Evolutionary conservation across 2,888 invertebrate genomes (phyloP).

Genomic region (Monopis laevigella): DNA sequence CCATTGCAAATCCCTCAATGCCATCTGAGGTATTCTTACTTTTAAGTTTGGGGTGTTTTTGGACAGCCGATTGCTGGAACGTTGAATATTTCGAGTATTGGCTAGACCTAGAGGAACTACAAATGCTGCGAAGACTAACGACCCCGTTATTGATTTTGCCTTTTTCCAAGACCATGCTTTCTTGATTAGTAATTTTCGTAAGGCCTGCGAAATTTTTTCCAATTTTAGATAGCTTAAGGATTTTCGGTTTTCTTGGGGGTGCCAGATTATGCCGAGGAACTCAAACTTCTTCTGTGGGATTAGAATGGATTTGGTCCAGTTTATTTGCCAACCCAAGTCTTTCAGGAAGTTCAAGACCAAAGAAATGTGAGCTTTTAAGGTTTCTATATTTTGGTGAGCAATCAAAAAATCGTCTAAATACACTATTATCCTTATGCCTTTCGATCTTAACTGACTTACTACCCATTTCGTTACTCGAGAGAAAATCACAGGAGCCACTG

Average conservation of each 20-base stretch:
- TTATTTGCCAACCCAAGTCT: constrained; percentile 18
- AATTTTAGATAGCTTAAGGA: constrained; percentile 6
- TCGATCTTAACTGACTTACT: constrained; percentile 17
- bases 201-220: background rate
- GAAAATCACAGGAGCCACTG: constrained; percentile 18
- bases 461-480: constrained; percentile 20
- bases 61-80: constrained; percentile 10
- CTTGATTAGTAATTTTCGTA: background rate
- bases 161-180: constrained; percentile 13
- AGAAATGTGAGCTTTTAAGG: constrained; percentile 12
- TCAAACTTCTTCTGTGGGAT: constrained; percentile 15
- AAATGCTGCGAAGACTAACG: constrained; percentile 18
- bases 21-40: background rate
- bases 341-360: constrained; percentile 12
- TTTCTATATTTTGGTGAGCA: constrained; percentile 14
- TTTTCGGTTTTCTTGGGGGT: constrained; percentile 15
- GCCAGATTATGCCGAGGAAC: constrained; percentile 18
- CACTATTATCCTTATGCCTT: constrained; percentile 16
- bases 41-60: background rate
- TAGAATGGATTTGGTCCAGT: constrained; percentile 17
- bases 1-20: constrained; percentile 17
- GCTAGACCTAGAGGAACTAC: constrained; percentile 18
- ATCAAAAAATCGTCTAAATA: constrained; percentile 22
- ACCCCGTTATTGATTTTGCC: constrained; percentile 17
- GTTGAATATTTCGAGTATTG: constrained; percentile 15